Conservation (phyloP, 2,888 invertebrate species). For the Netelia virgata region DNA sequence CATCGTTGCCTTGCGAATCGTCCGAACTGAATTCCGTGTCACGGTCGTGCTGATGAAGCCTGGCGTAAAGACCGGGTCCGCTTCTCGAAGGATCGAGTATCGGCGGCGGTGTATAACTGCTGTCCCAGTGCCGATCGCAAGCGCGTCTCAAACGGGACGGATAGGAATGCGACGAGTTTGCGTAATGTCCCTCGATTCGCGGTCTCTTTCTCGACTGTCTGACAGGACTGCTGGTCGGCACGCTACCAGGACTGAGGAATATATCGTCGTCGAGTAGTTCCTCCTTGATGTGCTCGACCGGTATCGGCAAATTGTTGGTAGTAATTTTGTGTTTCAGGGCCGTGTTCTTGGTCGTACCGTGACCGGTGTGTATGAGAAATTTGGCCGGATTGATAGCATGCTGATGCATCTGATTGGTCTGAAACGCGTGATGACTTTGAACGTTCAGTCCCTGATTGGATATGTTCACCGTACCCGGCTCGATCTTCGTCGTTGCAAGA, state of each 20-base stretch:
- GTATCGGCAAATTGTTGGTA: conserved; percentile 77
- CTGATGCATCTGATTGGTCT: conserved; percentile 75
- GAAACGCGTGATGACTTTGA: conserved; percentile 71
- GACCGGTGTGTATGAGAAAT: conserved; percentile 81
- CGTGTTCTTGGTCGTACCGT: conserved; percentile 73
- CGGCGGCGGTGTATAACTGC: conserved; percentile 95
- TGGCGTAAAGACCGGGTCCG: conserved; percentile 92
- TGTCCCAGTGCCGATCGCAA: conserved; percentile 84
- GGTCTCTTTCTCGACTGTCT: conserved; percentile 89
- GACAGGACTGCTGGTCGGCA: conserved; percentile 88
- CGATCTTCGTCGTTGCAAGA: conserved; percentile 79
- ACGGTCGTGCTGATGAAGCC: conserved; percentile 83
- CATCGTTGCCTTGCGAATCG: conserved; percentile 83
- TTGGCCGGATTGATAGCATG: conserved; percentile 82
- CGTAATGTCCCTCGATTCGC: conserved; percentile 87
- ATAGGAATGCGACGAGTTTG: conserved; percentile 83
- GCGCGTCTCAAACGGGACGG: conserved; percentile 83
- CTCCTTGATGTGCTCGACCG: conserved; percentile 86
- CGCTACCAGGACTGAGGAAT: conserved; percentile 91
- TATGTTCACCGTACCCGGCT: conserved; percentile 76
- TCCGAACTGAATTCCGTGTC: conserved; percentile 82
- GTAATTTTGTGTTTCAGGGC: conserved; percentile 77
- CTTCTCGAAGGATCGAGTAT: conserved; percentile 96
- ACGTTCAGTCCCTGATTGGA: conserved; percentile 73
- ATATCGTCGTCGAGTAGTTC: conserved; percentile 90